A percentile compares a stretch with the other conserved stretches of the same genome.
Conservation (phyloP, 1,140 invertebrate genomes). For the Trachelipus rathkii region DNA sequence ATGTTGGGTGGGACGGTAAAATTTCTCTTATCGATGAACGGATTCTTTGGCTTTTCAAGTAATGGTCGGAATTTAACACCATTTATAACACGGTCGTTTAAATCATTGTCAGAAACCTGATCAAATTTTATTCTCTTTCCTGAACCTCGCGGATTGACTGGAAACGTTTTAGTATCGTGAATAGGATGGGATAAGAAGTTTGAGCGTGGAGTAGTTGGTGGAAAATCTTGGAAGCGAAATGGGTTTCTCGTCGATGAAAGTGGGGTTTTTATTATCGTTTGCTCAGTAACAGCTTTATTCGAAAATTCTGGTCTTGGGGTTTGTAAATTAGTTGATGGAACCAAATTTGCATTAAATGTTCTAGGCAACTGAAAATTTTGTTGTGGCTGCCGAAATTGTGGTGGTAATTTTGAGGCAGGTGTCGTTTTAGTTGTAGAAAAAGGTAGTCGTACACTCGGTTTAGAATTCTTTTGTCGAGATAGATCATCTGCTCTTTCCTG, state of each 20-base stretch:
- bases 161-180: neutral
- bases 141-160: neutral
- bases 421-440: no score
- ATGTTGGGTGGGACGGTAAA: neutral
- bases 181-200: neutral
- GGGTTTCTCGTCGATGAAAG: neutral
- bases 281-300: no score
- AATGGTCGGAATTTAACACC: neutral
- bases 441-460: no score
- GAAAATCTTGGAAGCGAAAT: neutral
- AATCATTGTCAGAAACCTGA: neutral
- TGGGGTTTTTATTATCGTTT: neutral
- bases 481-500: no score
- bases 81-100: neutral
- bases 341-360: no score
- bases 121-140: neutral
- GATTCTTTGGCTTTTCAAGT: neutral
- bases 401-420: no score
- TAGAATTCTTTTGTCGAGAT: no score
- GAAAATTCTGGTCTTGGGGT: no score
- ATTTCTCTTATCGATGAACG: neutral
- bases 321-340: no score
- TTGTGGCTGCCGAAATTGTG: no score
- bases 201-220: no score
- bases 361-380: no score